Base-by-base conservation (phyloP, 2,113 vertebrate genomes). In the Hypocryptadius cinnamomeus region DNA sequence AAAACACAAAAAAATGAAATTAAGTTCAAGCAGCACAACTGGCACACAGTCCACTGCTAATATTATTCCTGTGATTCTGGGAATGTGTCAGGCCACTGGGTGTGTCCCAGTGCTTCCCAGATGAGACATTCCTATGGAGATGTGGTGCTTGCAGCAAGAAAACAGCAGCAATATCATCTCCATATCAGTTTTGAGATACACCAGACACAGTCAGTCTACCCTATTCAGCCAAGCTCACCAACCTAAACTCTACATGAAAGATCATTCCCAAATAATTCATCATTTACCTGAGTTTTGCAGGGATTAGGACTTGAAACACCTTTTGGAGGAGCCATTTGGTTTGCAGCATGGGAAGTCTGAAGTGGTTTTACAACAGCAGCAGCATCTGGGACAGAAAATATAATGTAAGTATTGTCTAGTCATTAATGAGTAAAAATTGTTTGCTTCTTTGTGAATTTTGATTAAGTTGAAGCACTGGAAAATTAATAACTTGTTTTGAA, bases 221-320 rank as follows among this genome's bases (percentile, higher is more conserved):
- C 57, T 48, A 24, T 9, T 51, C 35, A 74, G 13, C 14, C 44
- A 79, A 30, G 23, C 23, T 47, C 25, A 42, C 8, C 44, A n/a
- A 5, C 9, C 45, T 15, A 33, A 69, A 40, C 11, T 31, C 31
- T 5, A 5, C 3, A 3, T 1, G 18, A 90, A 20, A 10, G 12
- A 17, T 10, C 63, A 68, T 27, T 12, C 11, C 13, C 60, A 61
- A 60, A 39, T 7, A 51, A 53, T 5, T 45, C 8, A 16, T 44
- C 5, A 17, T 27, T 64, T 79, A 96, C 96, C 96, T 96, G 90
- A 53, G 25, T 90, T 80, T 91, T 95, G 59, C 50, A 83, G 48
- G 76, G 3, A 11, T 21, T 72, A 15, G 31, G 27, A 37, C 31
- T 31, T 8, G 30, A 54, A 78, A 51, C 39, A 28, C 48, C 37